Conservation (phyloP, 2,797 vertebrate species). For the Clarias fuscus region DNA sequence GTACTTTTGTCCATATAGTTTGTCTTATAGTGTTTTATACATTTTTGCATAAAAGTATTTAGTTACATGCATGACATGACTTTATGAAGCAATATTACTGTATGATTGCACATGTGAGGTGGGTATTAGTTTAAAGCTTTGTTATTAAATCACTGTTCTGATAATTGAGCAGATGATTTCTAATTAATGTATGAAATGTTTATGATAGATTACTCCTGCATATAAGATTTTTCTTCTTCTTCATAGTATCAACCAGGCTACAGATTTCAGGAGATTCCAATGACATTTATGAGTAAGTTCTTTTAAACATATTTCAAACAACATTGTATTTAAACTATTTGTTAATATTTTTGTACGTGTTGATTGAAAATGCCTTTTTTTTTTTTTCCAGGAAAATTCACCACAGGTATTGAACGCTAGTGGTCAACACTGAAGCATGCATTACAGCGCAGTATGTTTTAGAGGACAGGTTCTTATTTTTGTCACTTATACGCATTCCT, state of each 20-base stretch:
- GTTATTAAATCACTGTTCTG: not conserved
- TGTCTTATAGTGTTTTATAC: not conserved
- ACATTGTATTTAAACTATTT: not conserved
- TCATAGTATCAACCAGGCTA: constrained; percentile 84
- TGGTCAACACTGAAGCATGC: constrained; percentile 59
- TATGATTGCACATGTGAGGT: not conserved
- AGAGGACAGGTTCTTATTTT: not conserved
- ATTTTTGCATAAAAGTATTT: not conserved
- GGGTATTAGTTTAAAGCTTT: not conserved
- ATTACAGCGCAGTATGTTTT: not conserved
- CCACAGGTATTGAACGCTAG: constrained; percentile 63
- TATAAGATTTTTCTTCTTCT: constrained; percentile 39
- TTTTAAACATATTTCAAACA: constrained; percentile 18
- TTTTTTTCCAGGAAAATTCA: constrained; percentile 60
- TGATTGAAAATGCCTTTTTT: not conserved
- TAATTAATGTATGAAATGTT: not conserved
- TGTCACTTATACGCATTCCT: constrained; percentile 1
- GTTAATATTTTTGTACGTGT: not conserved
- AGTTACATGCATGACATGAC: no score
- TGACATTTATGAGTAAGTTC: constrained; percentile 90
- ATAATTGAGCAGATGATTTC: not conserved
- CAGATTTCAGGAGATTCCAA: constrained; percentile 90
- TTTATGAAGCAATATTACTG: not conserved
- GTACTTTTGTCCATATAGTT: no score
- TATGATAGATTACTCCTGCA: not conserved